Base-by-base conservation (phyloP, 1,140 invertebrate genomes). In the Bombus turneri region DNA sequence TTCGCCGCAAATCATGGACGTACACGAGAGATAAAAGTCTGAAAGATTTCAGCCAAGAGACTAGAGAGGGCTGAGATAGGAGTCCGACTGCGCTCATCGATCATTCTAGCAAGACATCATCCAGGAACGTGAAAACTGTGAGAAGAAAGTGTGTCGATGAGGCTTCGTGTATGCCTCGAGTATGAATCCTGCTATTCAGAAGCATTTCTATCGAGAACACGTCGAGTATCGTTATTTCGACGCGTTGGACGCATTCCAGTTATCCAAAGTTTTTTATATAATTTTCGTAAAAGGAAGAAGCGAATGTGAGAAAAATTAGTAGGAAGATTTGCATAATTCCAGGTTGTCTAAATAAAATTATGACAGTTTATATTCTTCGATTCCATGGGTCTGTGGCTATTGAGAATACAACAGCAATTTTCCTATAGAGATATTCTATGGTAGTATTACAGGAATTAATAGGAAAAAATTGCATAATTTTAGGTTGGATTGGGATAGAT, bases 111-210 rank as follows among this genome's bases (percentile, higher is more conserved):
- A n/a, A 80, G 78, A 71, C 66, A 37, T 53, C 41, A 69, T 28
- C 47, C 31, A 57, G 28, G 34, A 69, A 37, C 31, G 31, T 53
- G n/a, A 15, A 69, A 47, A 53, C 41, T 39, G 10, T 13, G 22
- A 41, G 34, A 81, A 71, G 66, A 57, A 71, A 81, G 28, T 53
- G 53, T 18, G 34, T 37, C 75, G 57, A 77, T 74, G 43, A 34
- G n/a, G 15, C 37, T 25, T n/a, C 28, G 28, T 77, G 37, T 62
- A 41, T 39, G 28, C 25, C 13, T 5, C 34, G 15, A 34, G 15
- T 74, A 62, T 31, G 37, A 37, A 41, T 41, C 37, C 15, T n/a
- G 12, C 13, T 31, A n/a, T 77, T 62, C 75, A 12, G 28, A 28
- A 18, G 13, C 75, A 15, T 5, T 15, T 34, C 53, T 13, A 39